These are phyloP conservation scores for Probosciger aterrimus DNA, from an alignment of 2,113 vertebrate species.

Conservation along the genomic window DNA sequence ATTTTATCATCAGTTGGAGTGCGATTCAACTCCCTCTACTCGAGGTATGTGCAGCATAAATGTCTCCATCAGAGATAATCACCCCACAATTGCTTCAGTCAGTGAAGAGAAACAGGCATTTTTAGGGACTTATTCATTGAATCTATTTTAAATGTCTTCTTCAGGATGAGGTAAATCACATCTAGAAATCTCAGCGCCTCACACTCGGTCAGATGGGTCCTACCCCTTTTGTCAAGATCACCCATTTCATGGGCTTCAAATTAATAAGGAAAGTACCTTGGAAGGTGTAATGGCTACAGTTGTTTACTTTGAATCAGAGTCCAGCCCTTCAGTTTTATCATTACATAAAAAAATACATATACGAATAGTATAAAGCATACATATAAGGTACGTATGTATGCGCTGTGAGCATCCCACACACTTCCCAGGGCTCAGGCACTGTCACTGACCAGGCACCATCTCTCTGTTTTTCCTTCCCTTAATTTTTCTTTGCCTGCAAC, in stretches of 20 bases:
- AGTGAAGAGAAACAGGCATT: neutral
- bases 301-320: neutral
- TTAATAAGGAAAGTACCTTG: neutral
- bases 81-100: neutral
- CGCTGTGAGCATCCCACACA: neutral
- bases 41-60: neutral
- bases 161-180: neutral
- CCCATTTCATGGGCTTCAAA: neutral
- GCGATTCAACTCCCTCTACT: neutral
- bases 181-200: neutral
- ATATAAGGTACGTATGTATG: neutral
- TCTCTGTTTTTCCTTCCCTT: neutral
- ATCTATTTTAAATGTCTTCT: neutral
- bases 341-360: neutral
- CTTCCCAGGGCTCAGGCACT: neutral
- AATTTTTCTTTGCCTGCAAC: neutral
- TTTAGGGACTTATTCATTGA: neutral
- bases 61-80: neutral
- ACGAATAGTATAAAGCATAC: neutral
- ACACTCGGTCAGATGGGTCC: neutral
- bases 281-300: neutral
- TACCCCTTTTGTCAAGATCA: neutral
- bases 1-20: neutral
- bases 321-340: neutral
- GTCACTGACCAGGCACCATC: rapidly evolving